These are phyloP conservation scores for Tetragonula clypearis DNA, from an alignment of 1,140 invertebrate species.

Conservation along the genomic window DNA sequence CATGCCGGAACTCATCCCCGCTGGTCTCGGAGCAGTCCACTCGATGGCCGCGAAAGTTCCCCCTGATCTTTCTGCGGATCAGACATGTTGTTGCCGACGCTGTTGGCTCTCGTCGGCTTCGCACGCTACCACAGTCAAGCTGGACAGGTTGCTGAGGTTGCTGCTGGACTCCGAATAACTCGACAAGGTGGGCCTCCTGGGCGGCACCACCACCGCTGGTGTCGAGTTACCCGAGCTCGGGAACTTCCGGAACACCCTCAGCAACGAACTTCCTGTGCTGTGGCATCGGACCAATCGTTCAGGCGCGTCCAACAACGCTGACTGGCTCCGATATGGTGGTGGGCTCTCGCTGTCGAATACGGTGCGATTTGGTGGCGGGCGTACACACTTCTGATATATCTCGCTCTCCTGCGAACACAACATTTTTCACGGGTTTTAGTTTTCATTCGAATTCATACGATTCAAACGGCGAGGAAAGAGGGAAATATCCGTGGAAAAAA, in stretches of 20 bases:
- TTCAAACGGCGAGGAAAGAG: no score
- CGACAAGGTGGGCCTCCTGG: constrained; percentile 72
- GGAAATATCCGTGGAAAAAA: no score
- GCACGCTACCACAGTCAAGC: constrained; percentile 78
- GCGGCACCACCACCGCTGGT: constrained; percentile 58
- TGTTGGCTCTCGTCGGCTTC: constrained; percentile 77
- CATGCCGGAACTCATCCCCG: no score
- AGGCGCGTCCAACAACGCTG: constrained; percentile 77
- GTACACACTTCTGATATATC: constrained; percentile 87
- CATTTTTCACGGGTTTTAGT: background rate
- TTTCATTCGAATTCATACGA: no score
- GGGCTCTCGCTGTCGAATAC: constrained; percentile 86
- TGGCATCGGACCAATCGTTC: constrained; percentile 78
- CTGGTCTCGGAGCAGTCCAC: no score
- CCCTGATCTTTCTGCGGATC: constrained; percentile 49
- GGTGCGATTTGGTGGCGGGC: constrained; percentile 88
- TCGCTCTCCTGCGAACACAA: constrained; percentile 83
- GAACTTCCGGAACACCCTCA: constrained; percentile 73
- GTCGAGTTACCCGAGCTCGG: constrained; percentile 64
- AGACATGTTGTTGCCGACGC: constrained; percentile 71
- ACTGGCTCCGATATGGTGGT: constrained; percentile 85
- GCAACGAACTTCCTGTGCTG: constrained; percentile 75
- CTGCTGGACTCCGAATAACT: constrained; percentile 78
- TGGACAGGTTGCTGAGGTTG: constrained; percentile 78
- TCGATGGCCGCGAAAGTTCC: no score